Evolutionary conservation across 2,113 vertebrate species (phyloP), one percentile per base, ranked within the genome.

Genomic region (Phasianus colchicus): DNA sequence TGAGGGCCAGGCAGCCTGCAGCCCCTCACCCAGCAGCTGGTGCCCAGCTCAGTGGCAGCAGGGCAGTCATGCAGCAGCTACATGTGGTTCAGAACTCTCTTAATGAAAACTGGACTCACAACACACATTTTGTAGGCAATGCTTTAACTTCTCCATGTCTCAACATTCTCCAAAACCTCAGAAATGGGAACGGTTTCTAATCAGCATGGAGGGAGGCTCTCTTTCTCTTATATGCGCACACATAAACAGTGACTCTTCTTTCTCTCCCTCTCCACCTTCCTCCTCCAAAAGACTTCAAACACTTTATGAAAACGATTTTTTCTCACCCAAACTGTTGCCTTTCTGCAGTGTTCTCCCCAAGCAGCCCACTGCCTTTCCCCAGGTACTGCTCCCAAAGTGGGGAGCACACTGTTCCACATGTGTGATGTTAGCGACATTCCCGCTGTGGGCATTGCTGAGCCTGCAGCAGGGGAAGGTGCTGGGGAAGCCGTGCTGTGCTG

Each of bases 241-340:
- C 29, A n/a, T 71, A 48, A 34, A 16, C 30, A 65, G 2, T 40
- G 54, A 40, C n/a, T 81, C 70, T 70, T 63, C 87, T 88, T 88
- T 81, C 86, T 83, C 69, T 88, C 57, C 58, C 93, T 88, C 91
- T 90, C 90, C 95, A 90, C 90, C 91, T 91, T 42, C 86, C 93
- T 94, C 72, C 90, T 88, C 93, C 90, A 67, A 79, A 88, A 80
- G 72, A 73, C 86, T 94, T 91, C 61, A 88, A 71, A 86, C 64
- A 30, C 55, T 89, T 91, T n/a, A 76, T 54, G 71, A 52, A 91
- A 90, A 89, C 63, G 82, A 83, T 91, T 61, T 94, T 95, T 91
- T 83, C 92, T 93, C 72, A 54, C 52, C 52, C 52, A 77, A 86
- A 83, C 72, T 81, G 90, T 93, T 95, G 76, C 92, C 61, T 77